Evolutionary conservation across 2,888 invertebrate species (phyloP), one percentile per base, ranked within the genome.

Genomic region (Synanthedon myopaeformis): DNA sequence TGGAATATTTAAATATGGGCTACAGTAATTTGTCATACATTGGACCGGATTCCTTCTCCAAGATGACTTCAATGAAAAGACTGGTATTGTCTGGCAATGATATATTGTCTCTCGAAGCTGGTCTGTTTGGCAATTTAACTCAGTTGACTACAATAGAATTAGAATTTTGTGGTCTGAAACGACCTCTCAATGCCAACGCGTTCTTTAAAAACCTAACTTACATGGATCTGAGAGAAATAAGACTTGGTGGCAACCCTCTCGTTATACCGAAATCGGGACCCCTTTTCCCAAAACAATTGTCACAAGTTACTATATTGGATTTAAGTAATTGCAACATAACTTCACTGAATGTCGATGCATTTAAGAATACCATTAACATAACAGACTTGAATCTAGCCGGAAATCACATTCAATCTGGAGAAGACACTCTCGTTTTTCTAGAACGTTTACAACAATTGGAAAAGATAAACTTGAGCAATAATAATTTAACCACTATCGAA

Each of bases 1-100:
- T 93, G 41, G 91, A 92, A 70, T 92, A 91, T 64, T 77, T 93
- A 3, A 92, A 93, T 70, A 92, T 93, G 92, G 92, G 92, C 5
- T 92, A 92, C 68, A 92, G 92, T 72, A 90, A 91, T 67, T 79
- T 93, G 3, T 91, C 91, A 0, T 88, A 89, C 59, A 84, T 93
- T 54, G 90, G 91, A 0, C 91, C 91, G 42, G 88, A 90, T 41
- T 90, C 91, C 3, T 93, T 93, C 66, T 88, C 91, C 4, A 90
- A 91, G 66, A 92, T 92, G 92, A 90, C 90, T 1, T 89, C 90
- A 10, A 85, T 93, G 77, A 91, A 90, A 65, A 88, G 88, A 52
- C 78, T 93, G 17, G 88, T 92, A 51, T 79, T 93, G 41, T 93
- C 93, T 3, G 92, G 92, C 4, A 93, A 93, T 61, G 90, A 90